Conservation (phyloP, 1,140 invertebrate genomes). For the Melanaphis sacchari region DNA sequence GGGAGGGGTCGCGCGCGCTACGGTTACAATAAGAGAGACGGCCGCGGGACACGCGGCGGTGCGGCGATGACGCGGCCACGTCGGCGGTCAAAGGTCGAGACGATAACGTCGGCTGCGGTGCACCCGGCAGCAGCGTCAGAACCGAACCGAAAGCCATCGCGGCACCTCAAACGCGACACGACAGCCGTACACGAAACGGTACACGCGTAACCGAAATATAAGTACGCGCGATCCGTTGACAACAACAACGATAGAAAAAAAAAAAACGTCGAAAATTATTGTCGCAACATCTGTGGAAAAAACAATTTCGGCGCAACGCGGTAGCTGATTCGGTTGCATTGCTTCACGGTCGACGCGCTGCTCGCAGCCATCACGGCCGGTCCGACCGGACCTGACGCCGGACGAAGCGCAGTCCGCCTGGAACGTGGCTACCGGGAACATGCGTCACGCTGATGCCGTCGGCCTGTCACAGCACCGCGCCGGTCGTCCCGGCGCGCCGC, state of each 20-base stretch:
- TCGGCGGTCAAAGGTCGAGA: slow-evolving; percentile 38
- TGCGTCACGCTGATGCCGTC: neutral
- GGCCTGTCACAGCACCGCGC: neutral
- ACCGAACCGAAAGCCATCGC: neutral
- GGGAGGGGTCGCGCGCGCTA: neutral
- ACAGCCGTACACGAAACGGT: neutral
- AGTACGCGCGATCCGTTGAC: neutral
- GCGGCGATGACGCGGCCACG: slow-evolving; percentile 13
- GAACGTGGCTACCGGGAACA: neutral
- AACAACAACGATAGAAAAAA: neutral
- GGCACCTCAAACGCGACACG: neutral
- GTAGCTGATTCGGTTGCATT: too few relatives aligned
- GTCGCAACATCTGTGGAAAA: neutral
- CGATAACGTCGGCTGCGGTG: neutral
- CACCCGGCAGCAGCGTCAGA: neutral
- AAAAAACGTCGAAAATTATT: neutral
- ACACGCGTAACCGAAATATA: neutral
- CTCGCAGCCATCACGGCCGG: neutral
- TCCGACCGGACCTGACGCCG: neutral
- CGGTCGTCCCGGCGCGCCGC: neutral
- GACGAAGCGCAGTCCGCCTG: neutral
- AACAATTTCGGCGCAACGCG: neutral
- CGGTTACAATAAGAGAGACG: too few relatives aligned
- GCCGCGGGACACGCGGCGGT: neutral
- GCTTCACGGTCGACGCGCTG: too few relatives aligned